Evolutionary conservation across 2,113 vertebrate species (phyloP), one percentile per base, ranked within the genome.

Genomic region (Brachypodius melanocephalos): DNA sequence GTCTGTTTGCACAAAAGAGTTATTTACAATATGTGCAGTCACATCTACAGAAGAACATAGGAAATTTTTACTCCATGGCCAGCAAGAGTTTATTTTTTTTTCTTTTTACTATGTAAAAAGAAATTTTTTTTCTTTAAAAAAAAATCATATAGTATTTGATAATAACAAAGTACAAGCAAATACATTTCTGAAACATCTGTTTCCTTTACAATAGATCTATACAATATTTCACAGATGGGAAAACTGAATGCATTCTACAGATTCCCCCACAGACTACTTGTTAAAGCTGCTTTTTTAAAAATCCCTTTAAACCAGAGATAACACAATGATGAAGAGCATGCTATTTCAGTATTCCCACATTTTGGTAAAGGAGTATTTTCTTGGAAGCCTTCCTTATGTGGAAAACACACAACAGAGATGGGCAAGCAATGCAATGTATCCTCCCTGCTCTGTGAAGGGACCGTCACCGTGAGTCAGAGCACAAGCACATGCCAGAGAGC

Each of bases 21-120:
- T 95, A 96, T 97, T 94, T 97, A 97, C 95, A 97, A n/a, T 88
- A 96, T 96, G 34, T 97, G 86, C 96, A 97, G 71, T 86, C 90
- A 93, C 89, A 85, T 95, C 90, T 94, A 97, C 59, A 95, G 93
- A 95, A 95, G 51, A 97, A 96, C 94, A 96, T 92, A 91, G 59
- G 90, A 95, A 95, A 85, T 95, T 94, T 95, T 96, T 95, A 96
- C 90, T 96, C 94, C 85, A 95, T 96, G 93, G 91, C 88, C 96
- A 96, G 95, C 94, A 96, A 93, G 94, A 95, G 96, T 97, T 96
- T 91, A 85, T 92, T 95, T 93, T 91, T 85, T 89, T 88, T 90
- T 90, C 74, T 95, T 96, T 97, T 96, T 95, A 95, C 89, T 84
- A 62, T 51, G 91, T 95, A 94, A 96, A 96, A 96, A 94, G 86